phyloP scores from a whole-genome alignment of 2,888 invertebrate genomes.

The Drosophila colorata region DNA sequence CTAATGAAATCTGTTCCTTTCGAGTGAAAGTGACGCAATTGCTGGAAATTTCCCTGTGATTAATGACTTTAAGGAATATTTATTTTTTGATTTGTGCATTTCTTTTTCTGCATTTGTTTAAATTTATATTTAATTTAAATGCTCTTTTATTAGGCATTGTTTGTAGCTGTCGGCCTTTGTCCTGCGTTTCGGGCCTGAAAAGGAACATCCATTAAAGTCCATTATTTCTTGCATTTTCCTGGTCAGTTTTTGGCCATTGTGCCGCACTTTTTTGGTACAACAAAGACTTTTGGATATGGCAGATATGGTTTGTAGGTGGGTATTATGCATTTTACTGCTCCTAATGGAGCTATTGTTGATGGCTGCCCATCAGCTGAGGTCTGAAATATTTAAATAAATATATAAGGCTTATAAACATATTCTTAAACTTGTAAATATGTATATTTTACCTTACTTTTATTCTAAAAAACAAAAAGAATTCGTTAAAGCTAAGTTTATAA shows the following conservation, averaged over 20 bases:
- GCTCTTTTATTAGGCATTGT: constrained; percentile 16
- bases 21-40: constrained; percentile 50
- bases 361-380: background rate
- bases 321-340: constrained; percentile 19
- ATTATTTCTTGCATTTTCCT: constrained; percentile 37
- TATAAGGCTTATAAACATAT: too few relatives aligned
- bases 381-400: background rate
- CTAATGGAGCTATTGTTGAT: constrained; percentile 68
- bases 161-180: constrained; percentile 21
- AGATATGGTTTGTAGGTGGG: constrained; percentile 9
- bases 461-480: too few relatives aligned
- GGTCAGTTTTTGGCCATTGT: constrained; percentile 39
- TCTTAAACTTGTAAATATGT: too few relatives aligned
- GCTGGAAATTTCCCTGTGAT: constrained; percentile 46
- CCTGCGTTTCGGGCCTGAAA: background rate
- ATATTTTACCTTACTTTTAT: too few relatives aligned
- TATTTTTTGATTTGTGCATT: constrained; percentile 4
- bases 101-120: constrained; percentile 26
- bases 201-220: constrained; percentile 61
- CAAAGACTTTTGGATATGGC: constrained; percentile 48
- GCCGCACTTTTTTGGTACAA: constrained; percentile 39
- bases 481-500: too few relatives aligned
- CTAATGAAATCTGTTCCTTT: constrained; percentile 64
- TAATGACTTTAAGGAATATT: constrained; percentile 50
- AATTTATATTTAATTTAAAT: constrained; percentile 40